Base-by-base conservation (phyloP, 1,140 invertebrate genomes). In the Parasteatoda tepidariorum region DNA sequence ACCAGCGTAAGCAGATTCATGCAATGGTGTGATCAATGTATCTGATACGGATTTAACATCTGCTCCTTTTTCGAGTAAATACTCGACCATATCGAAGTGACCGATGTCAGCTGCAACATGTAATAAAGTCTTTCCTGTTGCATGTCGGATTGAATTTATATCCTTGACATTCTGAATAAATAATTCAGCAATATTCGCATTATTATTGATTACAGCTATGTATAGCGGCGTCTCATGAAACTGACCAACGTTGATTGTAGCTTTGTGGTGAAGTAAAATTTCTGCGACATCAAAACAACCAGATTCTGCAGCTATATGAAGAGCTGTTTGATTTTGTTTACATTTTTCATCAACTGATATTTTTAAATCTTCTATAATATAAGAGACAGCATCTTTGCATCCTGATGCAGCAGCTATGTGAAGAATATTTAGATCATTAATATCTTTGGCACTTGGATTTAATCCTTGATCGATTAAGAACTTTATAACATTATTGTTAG, bases 281-380 rank as follows among this genome's bases (percentile, higher is more conserved):
- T 68, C 54, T 0, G 62, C 34, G 57, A 48, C 24, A 22, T 24
- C 24, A 6, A 4, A 31, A 31, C 59, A 57, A 48, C 79, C 84
- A 61, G 84, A 76, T 70, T 67, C 5, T 15, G 59, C 84, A 11
- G 68, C 83, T 26, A 84, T 2, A 15, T 84, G 84, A 5, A 84
- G 38, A 7, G 84, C 79, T 26, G 81, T 84, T 68, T 59, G 18
- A 3, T 11, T 2, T 4, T 22, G 26, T 24, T 82, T 48, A 31
- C 68, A 48, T 13, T n/a, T 28, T 0, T 28, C 71, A 64, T 38
- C 31, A 2, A 84, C 61, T 70, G 54, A 31, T 5, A 31, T n/a
- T n/a, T 31, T 18, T 9, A n/a, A 3, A 61, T 74, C 6, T 38
- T 61, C 11, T 3, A 83, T 30, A n/a, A 83, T 15, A 33, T 34